Base-by-base conservation (phyloP, 2,113 vertebrate genomes). In the Lichenostomus cassidix region DNA sequence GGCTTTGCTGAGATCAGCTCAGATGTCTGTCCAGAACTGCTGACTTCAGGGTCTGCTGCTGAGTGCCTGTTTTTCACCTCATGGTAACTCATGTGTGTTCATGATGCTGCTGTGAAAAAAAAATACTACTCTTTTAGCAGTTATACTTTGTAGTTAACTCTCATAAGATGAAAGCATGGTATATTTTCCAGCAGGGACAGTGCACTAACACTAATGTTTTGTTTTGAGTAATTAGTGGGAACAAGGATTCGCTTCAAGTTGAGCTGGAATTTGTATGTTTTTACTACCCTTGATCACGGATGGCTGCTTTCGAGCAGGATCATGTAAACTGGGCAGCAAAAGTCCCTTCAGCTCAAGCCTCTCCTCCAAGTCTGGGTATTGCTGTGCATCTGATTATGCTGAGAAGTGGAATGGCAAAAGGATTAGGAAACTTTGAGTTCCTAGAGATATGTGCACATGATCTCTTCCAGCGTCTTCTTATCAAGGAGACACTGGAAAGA, bases 1-100 rank as follows among this genome's bases (percentile, higher is more conserved):
- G 44, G 86, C 86, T 90, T 89, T 86, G 76, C 89, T 94, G 89
- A 96, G 80, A 46, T 93, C 86, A 94, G 83, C 83, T 84, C 13
- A 5, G 64, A 29, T 39, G 50, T 78, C 68, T 83, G 56, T 75
- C 47, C 83, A 87, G 86, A 93, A 87, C 56, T 94, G 95, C 94
- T 97, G 95, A 93, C 80, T 90, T 83, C 21, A 47, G 76, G 50
- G 23, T 70, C 35, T 37, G 15, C 41, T 90, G 75, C 42, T 68
- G 71, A 86, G 60, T 90, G 80, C 69, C 44, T 60, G 82, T 22
- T 88, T 94, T 89, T 70, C 29, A 55, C 31, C 27, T 88, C 79
- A 37, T 77, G 90, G 21, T 86, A 89, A 47, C 42, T 80, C 58
- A 13, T 37, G 37, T 77, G 25, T 76, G 65, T 58, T 90, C 53